These are phyloP conservation scores for Mechanitis messenoides DNA, from an alignment of 2,888 invertebrate species.

Conservation along the genomic window DNA sequence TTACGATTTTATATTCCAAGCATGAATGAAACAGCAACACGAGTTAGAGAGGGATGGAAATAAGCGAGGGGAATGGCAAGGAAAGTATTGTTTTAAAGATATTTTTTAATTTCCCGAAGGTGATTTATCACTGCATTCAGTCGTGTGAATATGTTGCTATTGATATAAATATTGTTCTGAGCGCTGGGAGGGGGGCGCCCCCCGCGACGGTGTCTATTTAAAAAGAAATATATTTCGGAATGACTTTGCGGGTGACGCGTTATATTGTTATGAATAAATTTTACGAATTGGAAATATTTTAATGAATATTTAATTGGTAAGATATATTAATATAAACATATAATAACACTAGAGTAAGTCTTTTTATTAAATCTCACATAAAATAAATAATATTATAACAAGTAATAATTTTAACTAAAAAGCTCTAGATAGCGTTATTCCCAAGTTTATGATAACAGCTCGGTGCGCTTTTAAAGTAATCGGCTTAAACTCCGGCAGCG, in stretches of 20 bases:
- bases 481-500: constrained; percentile 46
- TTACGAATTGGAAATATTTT: constrained; percentile 40
- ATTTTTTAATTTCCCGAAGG: constrained; percentile 76
- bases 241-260: constrained; percentile 66
- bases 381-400: constrained; percentile 11
- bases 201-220: constrained; percentile 71
- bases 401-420: constrained; percentile 23
- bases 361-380: not conserved
- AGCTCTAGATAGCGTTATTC: constrained; percentile 36
- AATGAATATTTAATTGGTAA: too few relatives aligned
- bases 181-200: constrained; percentile 50
- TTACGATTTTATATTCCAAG: not conserved
- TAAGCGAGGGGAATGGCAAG: constrained; percentile 46
- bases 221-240: constrained; percentile 64
- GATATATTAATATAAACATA: constrained; percentile 4
- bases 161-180: constrained; percentile 54
- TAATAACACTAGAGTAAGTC: not conserved
- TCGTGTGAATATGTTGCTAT: constrained; percentile 47
- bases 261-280: constrained; percentile 34
- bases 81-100: constrained; percentile 74
- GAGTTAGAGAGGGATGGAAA: constrained; percentile 21
- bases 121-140: constrained; percentile 70
- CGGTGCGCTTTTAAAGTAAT: constrained; percentile 60
- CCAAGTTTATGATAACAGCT: constrained; percentile 40
- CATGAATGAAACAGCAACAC: constrained; percentile 15